Base-by-base conservation (phyloP, 2,888 invertebrate species). In the Orthosia incerta region DNA sequence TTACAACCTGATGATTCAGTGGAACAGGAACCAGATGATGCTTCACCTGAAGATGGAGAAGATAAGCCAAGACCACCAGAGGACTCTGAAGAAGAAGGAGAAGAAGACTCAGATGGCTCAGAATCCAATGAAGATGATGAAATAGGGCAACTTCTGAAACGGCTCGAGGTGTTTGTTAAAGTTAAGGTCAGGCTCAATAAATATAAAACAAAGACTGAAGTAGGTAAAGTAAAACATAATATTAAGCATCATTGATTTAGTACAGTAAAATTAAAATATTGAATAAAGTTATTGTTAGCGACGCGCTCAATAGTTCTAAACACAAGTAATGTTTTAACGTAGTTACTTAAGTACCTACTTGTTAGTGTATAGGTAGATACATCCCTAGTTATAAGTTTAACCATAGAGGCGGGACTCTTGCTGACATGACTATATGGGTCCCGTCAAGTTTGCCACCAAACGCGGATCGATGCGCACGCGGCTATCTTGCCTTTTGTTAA, bases 111-210 rank as follows among this genome's bases (percentile, higher is more conserved):
- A 12, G 69, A 45, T 7, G 13, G n/a, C 16, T 74, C 80, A 15
- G 87, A 87, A 31, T 86, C 85, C 0, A 86, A 88, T 13, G 91
- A 26, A 55, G 13, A 91, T 23, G 92, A 92, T 51, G 88, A 94
- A 55, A 48, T 92, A 4, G 87, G 90, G 0, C 89, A 95, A 45
- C 85, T 95, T 5, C 85, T 94, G 23, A 95, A 95, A 85, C 92
- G 90, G 60, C 86, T 95, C 39, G 91, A 94, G 84, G 92, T 95
- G 0, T 89, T 91, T 77, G 95, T 95, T 16, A 94, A 94, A 76
- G 95, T 95, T 20, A 94, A 93, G 74, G 94, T 95, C 50, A 90
- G 88, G 55, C 74, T 95, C 71, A 93, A 91, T 79, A 95, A 94
- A 74, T 90, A 86, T 71, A 89, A 89, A 45, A 87, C 86, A 4